Conservation (phyloP, 1,140 invertebrate species). For the Pemphigus obesinymphae region DNA sequence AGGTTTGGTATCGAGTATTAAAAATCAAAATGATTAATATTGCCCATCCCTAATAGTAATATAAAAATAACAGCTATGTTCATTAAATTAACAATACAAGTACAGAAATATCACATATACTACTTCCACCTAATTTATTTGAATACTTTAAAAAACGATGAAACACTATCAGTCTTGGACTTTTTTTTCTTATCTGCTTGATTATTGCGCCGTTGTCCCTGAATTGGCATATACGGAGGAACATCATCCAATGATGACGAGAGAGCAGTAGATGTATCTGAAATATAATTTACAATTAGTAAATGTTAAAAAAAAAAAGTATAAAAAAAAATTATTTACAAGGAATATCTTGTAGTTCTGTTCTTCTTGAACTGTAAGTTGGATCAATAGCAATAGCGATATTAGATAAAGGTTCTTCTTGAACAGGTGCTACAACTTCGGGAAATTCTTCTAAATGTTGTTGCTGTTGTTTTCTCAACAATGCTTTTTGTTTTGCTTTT, state of each 20-base stretch:
- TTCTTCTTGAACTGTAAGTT: conserved; percentile 52
- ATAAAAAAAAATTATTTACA: neutral
- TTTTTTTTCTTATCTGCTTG: conserved; percentile 52
- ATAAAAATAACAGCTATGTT: no score
- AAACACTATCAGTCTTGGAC: conserved; percentile 40
- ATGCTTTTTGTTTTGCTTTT: conserved; percentile 61
- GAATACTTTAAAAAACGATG: conserved; percentile 38
- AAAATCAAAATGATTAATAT: no score
- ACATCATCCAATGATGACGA: conserved; percentile 46
- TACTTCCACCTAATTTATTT: neutral
- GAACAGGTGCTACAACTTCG: conserved; percentile 44
- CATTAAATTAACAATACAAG: no score
- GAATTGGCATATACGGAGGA: conserved; percentile 74
- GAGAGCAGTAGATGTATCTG: neutral
- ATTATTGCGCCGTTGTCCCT: conserved; percentile 63
- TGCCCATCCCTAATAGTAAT: no score
- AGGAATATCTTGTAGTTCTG: neutral
- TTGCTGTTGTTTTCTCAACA: conserved; percentile 57
- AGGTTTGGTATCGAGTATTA: no score
- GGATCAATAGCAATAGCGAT: conserved; percentile 61
- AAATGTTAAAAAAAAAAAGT: neutral
- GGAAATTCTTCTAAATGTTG: conserved; percentile 48
- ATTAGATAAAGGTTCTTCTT: conserved; percentile 49
- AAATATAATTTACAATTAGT: neutral
- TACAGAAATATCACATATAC: conserved; percentile 22